Conservation (phyloP, 2,113 vertebrate species). For the Oceanites oceanicus region DNA sequence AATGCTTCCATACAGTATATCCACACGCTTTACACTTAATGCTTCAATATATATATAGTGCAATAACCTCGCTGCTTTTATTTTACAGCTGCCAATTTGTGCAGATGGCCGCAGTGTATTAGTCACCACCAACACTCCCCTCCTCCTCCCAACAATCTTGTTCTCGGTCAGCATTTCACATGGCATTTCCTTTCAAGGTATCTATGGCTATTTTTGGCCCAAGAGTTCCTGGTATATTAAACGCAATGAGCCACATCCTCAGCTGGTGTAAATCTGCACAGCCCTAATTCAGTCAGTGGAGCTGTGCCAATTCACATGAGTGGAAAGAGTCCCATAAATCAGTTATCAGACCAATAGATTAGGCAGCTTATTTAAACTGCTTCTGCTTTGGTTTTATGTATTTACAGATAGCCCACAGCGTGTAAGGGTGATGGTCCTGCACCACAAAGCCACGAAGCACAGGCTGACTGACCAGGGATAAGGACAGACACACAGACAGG, state of each 20-base stretch:
- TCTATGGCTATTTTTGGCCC: slow-evolving; percentile 54
- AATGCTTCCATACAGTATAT: not conserved
- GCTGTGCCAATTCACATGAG: not conserved
- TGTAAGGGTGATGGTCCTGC: not conserved
- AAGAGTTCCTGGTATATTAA: slow-evolving; percentile 11
- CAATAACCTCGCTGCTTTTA: slow-evolving; percentile 29
- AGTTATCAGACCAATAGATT: slow-evolving; percentile 14
- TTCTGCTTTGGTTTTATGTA: not conserved
- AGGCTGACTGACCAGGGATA: not conserved
- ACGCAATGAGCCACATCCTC: slow-evolving; percentile 28
- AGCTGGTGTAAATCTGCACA: slow-evolving; percentile 24
- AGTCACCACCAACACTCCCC: slow-evolving; percentile 32
- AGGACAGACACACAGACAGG: not conserved
- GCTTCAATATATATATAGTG: not conserved
- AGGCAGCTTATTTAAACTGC: slow-evolving; percentile 3
- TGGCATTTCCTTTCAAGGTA: slow-evolving; percentile 69
- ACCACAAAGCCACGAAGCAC: not conserved
- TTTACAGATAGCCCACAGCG: not conserved
- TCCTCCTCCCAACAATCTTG: slow-evolving; percentile 18
- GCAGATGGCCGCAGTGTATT: slow-evolving; percentile 33
- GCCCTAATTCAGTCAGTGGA: slow-evolving; percentile 11
- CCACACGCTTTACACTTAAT: not conserved
- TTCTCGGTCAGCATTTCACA: slow-evolving; percentile 43
- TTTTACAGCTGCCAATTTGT: slow-evolving; percentile 51
- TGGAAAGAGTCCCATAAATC: slow-evolving; percentile 41